These are phyloP conservation scores for Hylaeus volcanicus DNA, from an alignment of 1,140 invertebrate genomes.

Conservation along the genomic window DNA sequence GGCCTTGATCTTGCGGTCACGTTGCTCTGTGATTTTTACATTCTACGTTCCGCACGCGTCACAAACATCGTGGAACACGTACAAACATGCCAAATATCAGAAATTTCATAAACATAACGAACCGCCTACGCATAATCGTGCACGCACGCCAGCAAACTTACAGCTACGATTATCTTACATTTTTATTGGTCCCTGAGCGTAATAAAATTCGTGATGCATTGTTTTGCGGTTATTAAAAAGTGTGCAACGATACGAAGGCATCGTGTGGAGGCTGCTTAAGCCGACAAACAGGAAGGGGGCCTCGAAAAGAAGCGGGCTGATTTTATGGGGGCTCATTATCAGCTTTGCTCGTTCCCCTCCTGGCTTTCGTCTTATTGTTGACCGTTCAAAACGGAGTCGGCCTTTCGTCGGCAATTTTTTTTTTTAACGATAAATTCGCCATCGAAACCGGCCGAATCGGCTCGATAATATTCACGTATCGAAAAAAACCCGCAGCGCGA, in stretches of 20 bases:
- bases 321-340: conserved; percentile 62
- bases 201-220: too few species aligned
- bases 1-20: not conserved
- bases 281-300: conserved; percentile 32
- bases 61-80: too few species aligned
- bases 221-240: too few species aligned
- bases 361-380: conserved; percentile 51
- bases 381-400: conserved; percentile 24
- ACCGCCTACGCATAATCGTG: too few species aligned
- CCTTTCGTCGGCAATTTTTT: conserved; percentile 14
- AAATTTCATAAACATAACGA: too few species aligned
- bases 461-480: not conserved
- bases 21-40: too few species aligned
- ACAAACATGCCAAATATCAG: too few species aligned
- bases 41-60: not conserved
- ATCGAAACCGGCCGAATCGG: not conserved
- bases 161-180: too few species aligned
- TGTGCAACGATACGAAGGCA: not conserved
- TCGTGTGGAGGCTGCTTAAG: conserved; percentile 55
- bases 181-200: too few species aligned
- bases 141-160: too few species aligned
- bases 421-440: conserved; percentile 13
- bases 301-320: conserved; percentile 54
- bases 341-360: conserved; percentile 41
- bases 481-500: not conserved